Evolutionary conservation across 2,888 invertebrate species (phyloP).

Genomic region (Abscondita cerata): DNA sequence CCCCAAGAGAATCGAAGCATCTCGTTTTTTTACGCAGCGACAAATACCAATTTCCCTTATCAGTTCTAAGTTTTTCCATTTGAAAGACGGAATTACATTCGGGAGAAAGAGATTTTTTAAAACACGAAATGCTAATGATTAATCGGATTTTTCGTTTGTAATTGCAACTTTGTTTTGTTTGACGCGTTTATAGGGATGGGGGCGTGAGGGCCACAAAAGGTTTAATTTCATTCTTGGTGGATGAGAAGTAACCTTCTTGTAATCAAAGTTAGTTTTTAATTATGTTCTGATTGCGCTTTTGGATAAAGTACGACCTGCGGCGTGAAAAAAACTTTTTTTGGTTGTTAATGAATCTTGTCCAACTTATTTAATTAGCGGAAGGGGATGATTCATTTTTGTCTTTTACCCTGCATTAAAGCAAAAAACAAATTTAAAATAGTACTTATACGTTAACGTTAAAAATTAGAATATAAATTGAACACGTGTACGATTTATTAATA

Average conservation of each 20-base stretch:
- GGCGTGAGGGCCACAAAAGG: constrained; percentile 21
- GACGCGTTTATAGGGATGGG: constrained; percentile 15
- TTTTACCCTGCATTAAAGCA: no score
- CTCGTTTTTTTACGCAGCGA: constrained; percentile 48
- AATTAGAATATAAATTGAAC: no score
- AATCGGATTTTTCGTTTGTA: constrained; percentile 16
- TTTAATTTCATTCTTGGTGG: constrained; percentile 21
- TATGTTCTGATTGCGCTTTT: constrained; percentile 8
- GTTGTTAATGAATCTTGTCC: background rate
- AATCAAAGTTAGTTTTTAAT: constrained; percentile 17
- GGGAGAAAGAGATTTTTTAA: background rate
- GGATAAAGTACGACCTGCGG: constrained; percentile 7
- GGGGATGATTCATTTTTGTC: no score
- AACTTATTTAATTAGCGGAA: constrained; percentile 9
- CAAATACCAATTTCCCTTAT: constrained; percentile 57
- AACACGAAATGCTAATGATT: background rate
- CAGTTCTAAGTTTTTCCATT: constrained; percentile 44
- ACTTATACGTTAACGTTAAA: no score
- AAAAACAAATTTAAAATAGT: no score
- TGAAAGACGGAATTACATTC: constrained; percentile 9
- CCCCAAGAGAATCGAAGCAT: constrained; percentile 53
- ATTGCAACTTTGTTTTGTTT: constrained; percentile 11
- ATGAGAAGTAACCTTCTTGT: constrained; percentile 5
- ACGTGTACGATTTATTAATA: no score
- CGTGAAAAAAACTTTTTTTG: background rate